Base-by-base conservation (phyloP, 2,888 invertebrate species). In the Rhodophaea formosa region DNA sequence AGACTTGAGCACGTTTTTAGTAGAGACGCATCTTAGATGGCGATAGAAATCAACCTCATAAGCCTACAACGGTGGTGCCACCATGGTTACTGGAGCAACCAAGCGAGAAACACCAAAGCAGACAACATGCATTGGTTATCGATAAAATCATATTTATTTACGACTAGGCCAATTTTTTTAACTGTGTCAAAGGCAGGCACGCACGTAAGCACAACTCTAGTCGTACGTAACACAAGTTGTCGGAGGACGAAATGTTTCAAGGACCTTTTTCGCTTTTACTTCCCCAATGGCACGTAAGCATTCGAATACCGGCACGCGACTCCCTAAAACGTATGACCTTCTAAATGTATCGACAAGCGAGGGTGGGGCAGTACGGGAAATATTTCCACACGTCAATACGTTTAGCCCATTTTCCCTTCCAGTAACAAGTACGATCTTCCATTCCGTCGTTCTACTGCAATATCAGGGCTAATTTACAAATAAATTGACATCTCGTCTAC, bases 191-290 rank as follows among this genome's bases (percentile, higher is more conserved):
- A 70, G 72, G 62, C 65, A 65, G 63, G 59, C 68, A 66, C 71
- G 70, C 76, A 79, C 75, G 74, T 73, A 65, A 72, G 59, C 65
- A 56, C 68, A 70, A 72, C 67, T 72, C 63, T 57, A 59, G n/a
- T n/a, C n/a, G n/a, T n/a, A n/a, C n/a, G n/a, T n/a, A n/a, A n/a
- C n/a, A n/a, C n/a, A n/a, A n/a, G n/a, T 66, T 68, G 66, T 67
- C 60, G 68, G 65, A 73, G 67, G 69, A 70, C 66, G 68, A 66
- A 74, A 80, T 75, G 58, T 80, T 82, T 79, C 79, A 83, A 83
- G 82, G 81, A 68, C 76, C 75, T 69, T 71, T 68, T 71, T 59
- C 59, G 59, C 67, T 68, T 53, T 63, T 64, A 57, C 61, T 59
- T 66, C 72, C 68, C 62, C 42, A 66, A 66, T 68, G 71, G 72